phyloP scores from a whole-genome alignment of 1,140 invertebrate species.

The Megalopta genalis region DNA sequence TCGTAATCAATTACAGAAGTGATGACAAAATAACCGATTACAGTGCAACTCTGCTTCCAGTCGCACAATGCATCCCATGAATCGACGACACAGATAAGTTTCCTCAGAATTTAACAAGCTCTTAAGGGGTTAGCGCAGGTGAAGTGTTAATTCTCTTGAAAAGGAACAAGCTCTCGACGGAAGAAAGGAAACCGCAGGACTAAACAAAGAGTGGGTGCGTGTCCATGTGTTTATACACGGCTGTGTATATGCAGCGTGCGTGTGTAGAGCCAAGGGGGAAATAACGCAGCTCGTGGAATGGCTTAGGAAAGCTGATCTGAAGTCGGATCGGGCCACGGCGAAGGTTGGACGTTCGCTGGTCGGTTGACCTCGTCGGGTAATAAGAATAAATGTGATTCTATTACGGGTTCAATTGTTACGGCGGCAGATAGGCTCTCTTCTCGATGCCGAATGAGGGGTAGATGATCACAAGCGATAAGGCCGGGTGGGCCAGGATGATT shows the following conservation, averaged over 20 bases:
- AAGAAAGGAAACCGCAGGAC: conserved; percentile 20
- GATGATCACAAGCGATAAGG: conserved; percentile 73
- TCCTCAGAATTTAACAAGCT: no score
- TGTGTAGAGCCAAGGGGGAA: conserved; percentile 38
- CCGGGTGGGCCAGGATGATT: conserved; percentile 42
- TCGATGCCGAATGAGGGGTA: conserved; percentile 66
- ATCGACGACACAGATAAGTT: no score
- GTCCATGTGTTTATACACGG: background rate
- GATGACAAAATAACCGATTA: no score
- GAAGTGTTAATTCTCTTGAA: background rate
- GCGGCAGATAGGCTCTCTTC: conserved; percentile 72
- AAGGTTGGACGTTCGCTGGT: conserved; percentile 59
- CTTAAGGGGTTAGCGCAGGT: no score
- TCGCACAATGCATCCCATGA: no score
- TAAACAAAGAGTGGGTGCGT: conserved; percentile 38
- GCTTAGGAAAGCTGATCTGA: conserved; percentile 56
- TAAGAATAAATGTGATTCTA: conserved; percentile 81
- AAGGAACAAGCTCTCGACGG: background rate
- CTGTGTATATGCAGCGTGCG: background rate
- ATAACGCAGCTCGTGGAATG: conserved; percentile 58
- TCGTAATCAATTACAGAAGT: no score
- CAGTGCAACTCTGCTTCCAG: no score
- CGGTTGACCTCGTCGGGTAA: conserved; percentile 79
- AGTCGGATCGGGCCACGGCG: conserved; percentile 37
- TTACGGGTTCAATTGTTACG: conserved; percentile 81